phyloP scores from a whole-genome alignment of 2,113 vertebrate species.

The Serilophus lunatus region DNA sequence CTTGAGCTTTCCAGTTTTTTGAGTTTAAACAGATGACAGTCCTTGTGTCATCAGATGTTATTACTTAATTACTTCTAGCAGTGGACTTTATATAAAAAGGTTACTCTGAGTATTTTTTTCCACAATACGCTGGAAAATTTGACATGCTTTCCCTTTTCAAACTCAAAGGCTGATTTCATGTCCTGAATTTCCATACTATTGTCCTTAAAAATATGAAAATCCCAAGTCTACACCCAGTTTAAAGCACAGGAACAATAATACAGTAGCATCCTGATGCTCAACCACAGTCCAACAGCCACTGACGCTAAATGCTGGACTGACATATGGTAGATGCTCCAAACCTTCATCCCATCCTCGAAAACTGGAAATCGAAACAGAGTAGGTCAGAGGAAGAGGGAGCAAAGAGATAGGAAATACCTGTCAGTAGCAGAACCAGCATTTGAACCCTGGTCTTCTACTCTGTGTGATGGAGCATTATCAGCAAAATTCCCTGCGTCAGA shows the following conservation, averaged over 20 bases:
- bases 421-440: neutral
- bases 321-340: neutral
- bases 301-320: neutral
- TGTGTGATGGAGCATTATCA: neutral
- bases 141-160: slow-evolving; percentile 30
- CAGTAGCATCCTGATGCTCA: neutral
- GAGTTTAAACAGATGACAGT: slow-evolving; percentile 66
- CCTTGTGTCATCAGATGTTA: slow-evolving; percentile 60
- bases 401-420: neutral
- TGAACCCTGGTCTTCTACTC: neutral
- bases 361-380: neutral
- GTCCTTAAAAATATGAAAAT: slow-evolving; percentile 27
- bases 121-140: slow-evolving; percentile 23
- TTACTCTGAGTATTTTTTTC: slow-evolving; percentile 15
- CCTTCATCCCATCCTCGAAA: neutral
- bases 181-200: slow-evolving; percentile 33
- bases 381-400: neutral
- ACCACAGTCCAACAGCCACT: neutral
- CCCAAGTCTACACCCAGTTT: neutral
- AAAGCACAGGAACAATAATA: neutral
- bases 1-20: slow-evolving; percentile 40
- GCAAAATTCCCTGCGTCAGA: neutral
- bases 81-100: slow-evolving; percentile 42
- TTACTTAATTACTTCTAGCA: slow-evolving; percentile 52
- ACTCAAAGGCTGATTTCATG: slow-evolving; percentile 17